phyloP scores from a whole-genome alignment of 2,888 invertebrate genomes.

The Drosophila greeni region DNA sequence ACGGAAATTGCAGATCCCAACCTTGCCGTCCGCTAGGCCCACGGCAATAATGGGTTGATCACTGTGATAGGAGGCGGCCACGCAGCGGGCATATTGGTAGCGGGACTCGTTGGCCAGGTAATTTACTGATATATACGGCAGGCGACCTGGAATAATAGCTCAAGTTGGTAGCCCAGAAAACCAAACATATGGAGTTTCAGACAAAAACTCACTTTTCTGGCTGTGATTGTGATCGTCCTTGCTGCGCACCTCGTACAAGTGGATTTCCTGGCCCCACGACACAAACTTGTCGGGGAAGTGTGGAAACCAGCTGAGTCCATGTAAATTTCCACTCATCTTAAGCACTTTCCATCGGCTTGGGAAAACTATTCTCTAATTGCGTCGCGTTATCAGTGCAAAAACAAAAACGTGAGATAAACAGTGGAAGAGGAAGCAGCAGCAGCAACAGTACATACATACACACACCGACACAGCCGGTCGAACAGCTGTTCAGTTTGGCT shows the following conservation, averaged over 20 bases:
- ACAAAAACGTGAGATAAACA: slow-evolving; percentile 46
- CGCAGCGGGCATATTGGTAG: slow-evolving; percentile 89
- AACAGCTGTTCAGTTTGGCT: slow-evolving; percentile 23
- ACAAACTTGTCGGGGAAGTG: slow-evolving; percentile 88
- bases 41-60: slow-evolving; percentile 90
- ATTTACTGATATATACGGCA: slow-evolving; percentile 73
- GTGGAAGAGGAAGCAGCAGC: slow-evolving; percentile 17
- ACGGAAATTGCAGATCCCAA: slow-evolving; percentile 88
- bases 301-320: slow-evolving; percentile 94
- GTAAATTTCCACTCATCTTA: slow-evolving; percentile 82
- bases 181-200: not conserved
- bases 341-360: slow-evolving; percentile 24
- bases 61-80: slow-evolving; percentile 91
- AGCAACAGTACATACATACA: slow-evolving; percentile 1
- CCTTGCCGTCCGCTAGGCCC: slow-evolving; percentile 93
- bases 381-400: slow-evolving; percentile 63
- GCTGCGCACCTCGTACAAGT: slow-evolving; percentile 86
- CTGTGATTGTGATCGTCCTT: slow-evolving; percentile 53
- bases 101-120: slow-evolving; percentile 77
- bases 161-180: not conserved
- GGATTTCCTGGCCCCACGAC: slow-evolving; percentile 94
- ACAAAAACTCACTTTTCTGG: slow-evolving; percentile 37
- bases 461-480: slow-evolving; percentile 14
- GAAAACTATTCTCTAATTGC: slow-evolving; percentile 50
- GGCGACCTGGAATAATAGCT: slow-evolving; percentile 50